Evolutionary conservation across 1,140 invertebrate species (phyloP), one percentile per base, ranked within the genome.

Genomic region (Trichonephila clavipes): DNA sequence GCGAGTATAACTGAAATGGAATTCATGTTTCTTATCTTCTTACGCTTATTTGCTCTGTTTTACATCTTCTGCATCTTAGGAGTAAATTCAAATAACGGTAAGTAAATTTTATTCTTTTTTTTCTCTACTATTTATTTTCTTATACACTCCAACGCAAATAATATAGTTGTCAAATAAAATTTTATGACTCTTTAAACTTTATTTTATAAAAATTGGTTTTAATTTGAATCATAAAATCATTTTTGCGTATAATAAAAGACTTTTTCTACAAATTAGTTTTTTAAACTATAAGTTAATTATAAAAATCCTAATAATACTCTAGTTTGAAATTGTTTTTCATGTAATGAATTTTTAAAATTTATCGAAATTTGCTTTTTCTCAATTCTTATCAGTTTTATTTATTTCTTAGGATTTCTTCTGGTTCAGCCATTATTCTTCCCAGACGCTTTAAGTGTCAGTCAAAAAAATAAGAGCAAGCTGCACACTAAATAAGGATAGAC

Each of bases 401-500:
- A n/a, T 69, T 44, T 88, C 72, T 16, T 58, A 94, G 94, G 83
- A 58, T n/a, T 62, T 66, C 94, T 90, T 2, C 34, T 86, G 40
- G 91, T 94, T n/a, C 94, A 94, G 8, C 94, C 94, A 0, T 94
- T 94, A n/a, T 40, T 82, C 28, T 94, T 94, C 44, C 90, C 91
- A 3, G 69, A 72, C 0, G 88, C 90, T 72, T 44, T 94, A 28
- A 88, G 86, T n/a, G 58, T 77, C 51, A 72, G 86, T 8, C 86
- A 93, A 19, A 94, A 87, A n/a, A 24, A 72, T 90, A 40, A 93
- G 59, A 12, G 61, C 89, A 14, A 69, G 34, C 18, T 97, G 97
- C 95, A 96, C 96, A 93, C 97, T 97, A 69, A 96, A 97, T 90
- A 97, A 97, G 95, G 98, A 98, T 8, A 97, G 98, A 95, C n/a